Evolutionary conservation across 92 coral and sea anemone species (phyloP), one percentile per base, ranked within the genome.

Genomic region (Epizoanthus scotinus): DNA sequence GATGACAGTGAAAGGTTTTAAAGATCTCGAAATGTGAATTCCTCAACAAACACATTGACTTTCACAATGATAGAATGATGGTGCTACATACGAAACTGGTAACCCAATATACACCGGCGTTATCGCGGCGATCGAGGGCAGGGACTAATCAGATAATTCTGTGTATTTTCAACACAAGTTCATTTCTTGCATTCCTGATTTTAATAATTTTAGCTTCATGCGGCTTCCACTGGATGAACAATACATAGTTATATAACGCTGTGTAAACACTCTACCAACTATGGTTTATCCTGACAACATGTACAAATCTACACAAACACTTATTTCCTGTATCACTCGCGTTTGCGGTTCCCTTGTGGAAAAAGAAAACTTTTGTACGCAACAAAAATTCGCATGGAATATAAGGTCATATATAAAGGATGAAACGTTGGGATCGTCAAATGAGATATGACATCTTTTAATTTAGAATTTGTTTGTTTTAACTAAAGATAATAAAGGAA

Each of bases 1-100:
- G 44, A 44, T 49, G 55, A 69, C 74, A 69, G 49, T n/a, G 28
- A 21, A 49, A 69, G 27, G 22, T 22, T 40, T n/a, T 13, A 28
- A 24, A 69, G 34, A 69, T 69, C 57, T 69, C 44, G 74, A 69
- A 69, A 69, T 38, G 56, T 69, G 74, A 69, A 69, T 69, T 69
- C 58, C 13, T 69, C 14, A 28, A 67, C 58, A 69, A 69, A 69
- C 74, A 69, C 49, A 38, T 69, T 55, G 56, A 69, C 21, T 44
- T 69, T 10, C 58, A 8, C 3, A 13, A 22, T 19, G 38, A 34
- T 0, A 47, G 52, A 47, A 47, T 13, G 14, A 47, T 34, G 40
- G 2, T 34, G 40, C 52, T 15, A 47, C 2, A 47, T 47, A 40
- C 52, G 52, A 47, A 8, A 47, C 52, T 47, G 9, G 52, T 13